Percentiles rank a stretch among this genome's conserved stretches.
Conservation (phyloP, 2,113 vertebrate species). For the Empidonax traillii region DNA sequence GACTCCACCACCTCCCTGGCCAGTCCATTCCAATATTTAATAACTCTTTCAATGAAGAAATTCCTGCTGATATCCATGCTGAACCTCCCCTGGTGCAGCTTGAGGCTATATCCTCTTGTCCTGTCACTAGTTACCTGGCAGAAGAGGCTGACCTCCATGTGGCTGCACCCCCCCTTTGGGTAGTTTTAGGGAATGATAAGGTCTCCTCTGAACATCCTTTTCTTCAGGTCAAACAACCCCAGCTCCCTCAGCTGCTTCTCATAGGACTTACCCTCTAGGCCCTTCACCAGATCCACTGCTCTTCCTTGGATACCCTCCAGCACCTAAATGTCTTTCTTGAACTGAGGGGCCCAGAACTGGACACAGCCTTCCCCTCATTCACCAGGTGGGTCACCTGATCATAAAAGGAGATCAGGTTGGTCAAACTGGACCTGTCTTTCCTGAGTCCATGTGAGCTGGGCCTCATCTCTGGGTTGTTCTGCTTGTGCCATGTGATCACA, state of each 20-base stretch:
- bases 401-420: not conserved
- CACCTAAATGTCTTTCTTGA: not conserved
- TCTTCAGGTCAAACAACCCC: not conserved
- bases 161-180: not conserved
- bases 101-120: not conserved
- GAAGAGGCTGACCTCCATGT: not conserved
- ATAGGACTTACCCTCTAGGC: not conserved
- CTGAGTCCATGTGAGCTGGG: not conserved
- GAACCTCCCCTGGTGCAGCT: not conserved
- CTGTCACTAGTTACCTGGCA: not conserved
- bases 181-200: not conserved
- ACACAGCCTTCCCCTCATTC: not conserved
- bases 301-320: not conserved
- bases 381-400: not conserved
- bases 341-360: not conserved
- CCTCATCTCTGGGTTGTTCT: not conserved
- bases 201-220: fast-evolving
- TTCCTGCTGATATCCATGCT: not conserved
- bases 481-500: too few species aligned
- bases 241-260: not conserved
- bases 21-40: not conserved
- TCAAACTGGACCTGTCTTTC: not conserved
- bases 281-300: fast-evolving
- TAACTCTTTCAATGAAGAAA: not conserved
- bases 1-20: not conserved